These are phyloP conservation scores for Cantharis rufa DNA, from an alignment of 2,888 invertebrate species.

Conservation along the genomic window DNA sequence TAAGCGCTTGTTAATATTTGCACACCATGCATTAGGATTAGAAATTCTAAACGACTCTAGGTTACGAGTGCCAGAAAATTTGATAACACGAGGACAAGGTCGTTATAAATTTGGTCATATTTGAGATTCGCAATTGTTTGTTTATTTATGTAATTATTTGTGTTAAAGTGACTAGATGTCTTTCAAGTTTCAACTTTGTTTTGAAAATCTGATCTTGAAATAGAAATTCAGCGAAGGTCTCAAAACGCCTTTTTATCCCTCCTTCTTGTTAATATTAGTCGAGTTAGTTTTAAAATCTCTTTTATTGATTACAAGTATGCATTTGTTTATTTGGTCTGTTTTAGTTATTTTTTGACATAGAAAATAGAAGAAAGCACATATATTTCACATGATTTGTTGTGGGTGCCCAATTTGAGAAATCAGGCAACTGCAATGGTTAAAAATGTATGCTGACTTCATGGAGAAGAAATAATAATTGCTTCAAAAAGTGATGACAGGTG, in stretches of 20 bases:
- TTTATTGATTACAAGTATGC: too few species aligned
- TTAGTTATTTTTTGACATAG: too few species aligned
- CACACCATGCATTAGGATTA: not conserved
- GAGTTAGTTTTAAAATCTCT: too few species aligned
- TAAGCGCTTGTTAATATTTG: not conserved
- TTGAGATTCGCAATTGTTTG: not conserved
- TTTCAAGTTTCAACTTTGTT: not conserved
- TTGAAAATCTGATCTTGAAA: not conserved
- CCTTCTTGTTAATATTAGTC: not conserved
- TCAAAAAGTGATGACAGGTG: too few species aligned
- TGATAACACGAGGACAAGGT: not conserved
- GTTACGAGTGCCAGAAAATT: not conserved
- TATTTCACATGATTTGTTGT: too few species aligned
- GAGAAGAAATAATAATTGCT: too few species aligned
- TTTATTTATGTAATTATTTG: not conserved
- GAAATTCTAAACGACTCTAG: not conserved
- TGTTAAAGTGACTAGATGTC: not conserved
- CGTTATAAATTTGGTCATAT: not conserved
- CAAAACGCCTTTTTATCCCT: not conserved
- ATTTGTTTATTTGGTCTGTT: too few species aligned
- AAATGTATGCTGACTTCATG: too few species aligned
- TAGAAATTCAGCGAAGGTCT: not conserved
- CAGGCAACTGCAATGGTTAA: too few species aligned
- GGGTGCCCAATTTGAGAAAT: too few species aligned
- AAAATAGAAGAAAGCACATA: too few species aligned